Evolutionary conservation across 2,888 invertebrate genomes (phyloP).

Genomic region (Lottia gigantea): DNA sequence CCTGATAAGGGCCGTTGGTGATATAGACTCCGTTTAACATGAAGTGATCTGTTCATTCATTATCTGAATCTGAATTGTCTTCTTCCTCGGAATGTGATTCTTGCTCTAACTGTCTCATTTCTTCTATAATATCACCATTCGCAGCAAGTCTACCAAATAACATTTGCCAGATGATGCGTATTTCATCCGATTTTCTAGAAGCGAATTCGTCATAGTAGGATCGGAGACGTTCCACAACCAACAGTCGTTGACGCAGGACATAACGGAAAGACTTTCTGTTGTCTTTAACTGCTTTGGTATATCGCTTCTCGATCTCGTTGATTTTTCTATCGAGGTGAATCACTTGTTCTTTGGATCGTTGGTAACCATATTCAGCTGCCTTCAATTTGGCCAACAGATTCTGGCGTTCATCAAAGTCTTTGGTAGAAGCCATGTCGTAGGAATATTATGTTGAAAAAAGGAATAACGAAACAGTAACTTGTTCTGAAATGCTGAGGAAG

Average conservation of each 20-base stretch:
- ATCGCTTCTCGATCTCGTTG: background rate
- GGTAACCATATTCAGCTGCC: background rate
- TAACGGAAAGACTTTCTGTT: background rate
- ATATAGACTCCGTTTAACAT: too few species aligned
- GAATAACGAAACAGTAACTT: too few species aligned
- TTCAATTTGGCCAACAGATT: background rate
- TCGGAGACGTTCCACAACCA: background rate
- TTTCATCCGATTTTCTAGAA: background rate
- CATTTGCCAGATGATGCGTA: background rate
- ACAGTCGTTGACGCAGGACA: background rate
- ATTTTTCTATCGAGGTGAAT: background rate
- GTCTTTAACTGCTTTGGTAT: background rate
- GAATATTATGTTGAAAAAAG: too few species aligned
- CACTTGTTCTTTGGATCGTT: background rate
- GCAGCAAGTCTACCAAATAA: background rate
- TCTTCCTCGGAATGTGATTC: background rate
- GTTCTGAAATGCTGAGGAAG: too few species aligned
- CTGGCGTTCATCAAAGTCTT: background rate
- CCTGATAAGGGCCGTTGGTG: background rate
- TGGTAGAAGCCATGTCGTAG: background rate
- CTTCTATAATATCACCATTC: background rate
- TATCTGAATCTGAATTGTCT: background rate
- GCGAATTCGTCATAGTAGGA: background rate
- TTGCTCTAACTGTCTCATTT: background rate
- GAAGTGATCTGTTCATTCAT: too few species aligned